Base-by-base conservation (phyloP, 2,113 vertebrate genomes). In the Helogale parvula region DNA sequence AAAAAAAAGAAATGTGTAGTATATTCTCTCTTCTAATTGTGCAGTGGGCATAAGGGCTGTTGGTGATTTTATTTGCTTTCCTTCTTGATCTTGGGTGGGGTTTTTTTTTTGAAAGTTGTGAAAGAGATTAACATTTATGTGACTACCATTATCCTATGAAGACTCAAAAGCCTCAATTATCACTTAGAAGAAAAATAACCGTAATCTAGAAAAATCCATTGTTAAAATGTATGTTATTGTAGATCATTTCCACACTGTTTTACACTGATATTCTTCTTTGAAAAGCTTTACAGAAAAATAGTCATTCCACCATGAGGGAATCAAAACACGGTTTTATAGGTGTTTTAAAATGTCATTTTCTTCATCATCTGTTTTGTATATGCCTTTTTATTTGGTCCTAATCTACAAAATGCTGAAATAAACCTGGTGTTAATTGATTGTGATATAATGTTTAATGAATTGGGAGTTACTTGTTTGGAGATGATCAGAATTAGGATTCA, bases 271-370 rank as follows among this genome's bases (percentile, higher is more conserved):
- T 35, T 88, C 80, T 41, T 88, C 80, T 90, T 33, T 85, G 52
- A 82, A 68, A 92, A 65, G 84, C 29, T 77, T 84, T 11, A 86
- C 35, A 38, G 41, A 69, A 94, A 89, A 94, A 60, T 50, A 84
- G 13, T 83, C 2, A 72, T 95, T 95, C 91, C 45, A 71, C 38
- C 19, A 63, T 17, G 33, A 90, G 2, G 50, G 21, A 57, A 79
- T 92, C 76, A 83, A 83, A 92, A 76, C 10, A 79, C 23, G 31
- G 14, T 54, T 82, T 38, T 90, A 31, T 52, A 52, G 7, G 38
- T 92, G 71, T 68, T 92, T 94, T 41, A 72, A 86, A 81, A 57
- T 87, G 41, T 52, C 29, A 57, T 79, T 97, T 97, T 5, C 29
- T 9, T 93, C 15, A 69, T 2, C 11, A 10, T 68, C 5, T 76